Evolutionary conservation across 2,797 vertebrate genomes (phyloP).

Genomic region (Enteromius fasciolatus): DNA sequence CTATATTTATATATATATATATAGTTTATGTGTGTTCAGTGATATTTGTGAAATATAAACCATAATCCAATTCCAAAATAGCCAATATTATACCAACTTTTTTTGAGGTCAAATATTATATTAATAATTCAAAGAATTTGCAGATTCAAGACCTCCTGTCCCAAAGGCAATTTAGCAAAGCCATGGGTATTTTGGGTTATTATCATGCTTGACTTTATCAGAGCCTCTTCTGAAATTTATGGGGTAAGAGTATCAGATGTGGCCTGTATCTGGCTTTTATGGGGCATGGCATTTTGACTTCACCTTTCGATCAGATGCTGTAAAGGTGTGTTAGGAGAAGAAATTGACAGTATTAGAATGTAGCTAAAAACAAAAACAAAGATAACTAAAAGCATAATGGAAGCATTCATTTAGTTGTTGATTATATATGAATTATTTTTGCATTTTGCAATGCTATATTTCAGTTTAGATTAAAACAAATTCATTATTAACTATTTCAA

Average conservation of each 20-base stretch:
- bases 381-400: no score
- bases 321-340: no score
- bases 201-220: background rate
- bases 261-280: background rate
- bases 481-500: background rate
- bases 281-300: background rate
- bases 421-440: no score
- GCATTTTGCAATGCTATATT: background rate
- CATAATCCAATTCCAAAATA: background rate
- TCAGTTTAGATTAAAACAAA: background rate
- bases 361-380: no score
- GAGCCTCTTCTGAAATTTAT: background rate
- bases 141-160: background rate
- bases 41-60: background rate
- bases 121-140: no score
- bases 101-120: background rate
- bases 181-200: background rate
- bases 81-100: background rate
- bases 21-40: background rate
- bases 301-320: background rate
- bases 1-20: background rate
- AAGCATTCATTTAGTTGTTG: no score
- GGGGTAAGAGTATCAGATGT: background rate
- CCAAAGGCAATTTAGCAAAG: background rate
- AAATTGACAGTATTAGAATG: no score